Percentiles rank a stretch among this genome's conserved stretches.
Evolutionary conservation across 1,140 invertebrate species (phyloP).

Genomic region (Drosophila baimaii): DNA sequence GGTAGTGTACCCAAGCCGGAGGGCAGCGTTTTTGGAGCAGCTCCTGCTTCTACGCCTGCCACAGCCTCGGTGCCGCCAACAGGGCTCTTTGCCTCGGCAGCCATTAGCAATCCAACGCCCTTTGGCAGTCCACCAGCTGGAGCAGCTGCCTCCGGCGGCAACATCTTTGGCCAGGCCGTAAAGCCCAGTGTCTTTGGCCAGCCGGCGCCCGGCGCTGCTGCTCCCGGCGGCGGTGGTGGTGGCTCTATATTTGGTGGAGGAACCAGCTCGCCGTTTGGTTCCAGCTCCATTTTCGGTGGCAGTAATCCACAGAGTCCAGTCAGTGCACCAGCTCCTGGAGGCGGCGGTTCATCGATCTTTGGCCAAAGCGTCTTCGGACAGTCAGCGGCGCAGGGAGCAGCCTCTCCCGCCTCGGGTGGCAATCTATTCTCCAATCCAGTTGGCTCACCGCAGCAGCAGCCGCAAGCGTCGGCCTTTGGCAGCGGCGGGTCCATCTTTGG

Average conservation of each 20-base stretch:
- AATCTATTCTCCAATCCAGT: slow-evolving; percentile 60
- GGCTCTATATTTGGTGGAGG: slow-evolving; percentile 77
- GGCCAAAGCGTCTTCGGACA: slow-evolving; percentile 69
- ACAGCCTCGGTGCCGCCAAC: slow-evolving; percentile 41
- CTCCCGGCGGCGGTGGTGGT: background rate
- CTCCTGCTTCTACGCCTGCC: slow-evolving; percentile 19
- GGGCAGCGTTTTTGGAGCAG: slow-evolving; percentile 62
- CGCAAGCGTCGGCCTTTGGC: slow-evolving; percentile 45
- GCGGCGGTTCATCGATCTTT: slow-evolving; percentile 57
- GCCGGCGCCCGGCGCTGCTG: slow-evolving; percentile 2
- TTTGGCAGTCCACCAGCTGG: slow-evolving; percentile 47
- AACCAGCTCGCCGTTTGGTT: slow-evolving; percentile 47
- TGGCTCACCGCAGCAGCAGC: slow-evolving; percentile 32
- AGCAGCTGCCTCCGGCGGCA: slow-evolving; percentile 48
- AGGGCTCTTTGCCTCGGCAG: slow-evolving; percentile 66
- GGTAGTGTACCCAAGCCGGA: slow-evolving; percentile 75
- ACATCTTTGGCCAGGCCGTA: slow-evolving; percentile 59
- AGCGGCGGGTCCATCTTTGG: slow-evolving; percentile 67
- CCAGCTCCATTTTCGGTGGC: slow-evolving; percentile 66
- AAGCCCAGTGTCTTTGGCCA: slow-evolving; percentile 57
- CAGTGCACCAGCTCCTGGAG: slow-evolving; percentile 31
- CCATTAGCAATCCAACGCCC: slow-evolving; percentile 48
- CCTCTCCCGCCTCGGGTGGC: slow-evolving; percentile 41
- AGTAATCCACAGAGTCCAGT: slow-evolving; percentile 36
- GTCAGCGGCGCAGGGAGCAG: slow-evolving; percentile 28